Conservation (phyloP, 2,113 vertebrate species). For the Thunnus thynnus region DNA sequence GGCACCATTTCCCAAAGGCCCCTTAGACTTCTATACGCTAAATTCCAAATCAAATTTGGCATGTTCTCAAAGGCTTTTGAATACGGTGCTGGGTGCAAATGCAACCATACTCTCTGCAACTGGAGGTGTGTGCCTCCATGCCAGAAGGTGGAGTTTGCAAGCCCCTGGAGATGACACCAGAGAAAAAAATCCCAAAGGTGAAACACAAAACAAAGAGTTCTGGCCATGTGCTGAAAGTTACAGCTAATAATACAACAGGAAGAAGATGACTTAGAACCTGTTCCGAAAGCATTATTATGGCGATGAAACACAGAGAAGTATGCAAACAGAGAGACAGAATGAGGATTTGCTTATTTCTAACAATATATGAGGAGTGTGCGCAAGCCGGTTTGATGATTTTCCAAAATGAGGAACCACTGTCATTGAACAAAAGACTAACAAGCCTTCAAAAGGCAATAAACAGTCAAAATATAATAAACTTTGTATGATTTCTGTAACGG, state of each 20-base stretch:
- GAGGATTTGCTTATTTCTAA: not conserved
- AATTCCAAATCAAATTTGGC: conserved; percentile 52
- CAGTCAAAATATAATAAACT: not conserved
- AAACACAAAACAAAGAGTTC: conserved; percentile 11
- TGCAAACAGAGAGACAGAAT: too few species aligned
- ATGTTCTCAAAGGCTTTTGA: conserved; percentile 29
- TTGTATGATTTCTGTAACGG: not conserved
- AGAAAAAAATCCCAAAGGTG: not conserved
- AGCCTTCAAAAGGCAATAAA: not conserved
- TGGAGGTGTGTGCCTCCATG: conserved; percentile 12
- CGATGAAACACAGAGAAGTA: not conserved
- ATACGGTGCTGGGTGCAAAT: conserved; percentile 8
- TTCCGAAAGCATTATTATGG: too few species aligned
- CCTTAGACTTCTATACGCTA: conserved; percentile 27
- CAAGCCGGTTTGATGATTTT: conserved; percentile 28
- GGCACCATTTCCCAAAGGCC: conserved; percentile 39
- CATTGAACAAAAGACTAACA: not conserved
- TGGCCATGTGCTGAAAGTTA: conserved; percentile 14
- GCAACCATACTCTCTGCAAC: conserved; percentile 11
- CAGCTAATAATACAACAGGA: conserved; percentile 10
- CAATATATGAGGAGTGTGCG: conserved; percentile 4
- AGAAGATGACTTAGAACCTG: not conserved
- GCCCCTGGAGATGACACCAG: not conserved
- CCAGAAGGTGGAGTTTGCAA: conserved; percentile 19
- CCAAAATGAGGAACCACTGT: not conserved